These are phyloP conservation scores for Cosmia pyralina DNA, from an alignment of 2,888 invertebrate genomes.

Conservation along the genomic window DNA sequence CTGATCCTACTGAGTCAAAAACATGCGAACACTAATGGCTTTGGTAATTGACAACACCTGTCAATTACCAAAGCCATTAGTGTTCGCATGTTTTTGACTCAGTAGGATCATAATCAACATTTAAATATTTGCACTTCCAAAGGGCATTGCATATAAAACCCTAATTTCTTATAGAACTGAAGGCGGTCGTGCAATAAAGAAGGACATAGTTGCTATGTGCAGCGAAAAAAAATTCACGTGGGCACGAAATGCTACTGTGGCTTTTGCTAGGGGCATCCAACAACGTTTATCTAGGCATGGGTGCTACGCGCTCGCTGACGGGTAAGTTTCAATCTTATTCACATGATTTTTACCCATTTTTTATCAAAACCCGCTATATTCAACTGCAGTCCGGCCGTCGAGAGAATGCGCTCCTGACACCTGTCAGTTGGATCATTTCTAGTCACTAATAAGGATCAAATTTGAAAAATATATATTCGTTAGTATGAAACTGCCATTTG, in stretches of 20 bases:
- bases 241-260: conserved; percentile 85
- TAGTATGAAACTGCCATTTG: no score
- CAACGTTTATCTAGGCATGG: conserved; percentile 80
- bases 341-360: not conserved
- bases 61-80: no score
- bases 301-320: conserved; percentile 79
- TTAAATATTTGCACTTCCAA: not conserved
- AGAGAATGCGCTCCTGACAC: no score
- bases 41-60: no score
- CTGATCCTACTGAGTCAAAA: no score
- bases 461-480: no score
- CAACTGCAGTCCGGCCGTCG: no score
- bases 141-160: not conserved
- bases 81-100: not conserved
- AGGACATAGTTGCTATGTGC: conserved; percentile 76
- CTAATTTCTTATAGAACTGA: conserved; percentile 59
- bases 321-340: conserved; percentile 67
- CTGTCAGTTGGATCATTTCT: no score
- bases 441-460: no score
- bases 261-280: conserved; percentile 84
- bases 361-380: no score
- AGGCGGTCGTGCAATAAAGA: conserved; percentile 75
- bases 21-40: no score
- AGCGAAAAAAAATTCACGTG: conserved; percentile 80
- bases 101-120: not conserved